Percentiles rank a stretch among this genome's conserved stretches.
Conservation (phyloP, 2,888 invertebrate species). For the Caenorhabditis afra region DNA sequence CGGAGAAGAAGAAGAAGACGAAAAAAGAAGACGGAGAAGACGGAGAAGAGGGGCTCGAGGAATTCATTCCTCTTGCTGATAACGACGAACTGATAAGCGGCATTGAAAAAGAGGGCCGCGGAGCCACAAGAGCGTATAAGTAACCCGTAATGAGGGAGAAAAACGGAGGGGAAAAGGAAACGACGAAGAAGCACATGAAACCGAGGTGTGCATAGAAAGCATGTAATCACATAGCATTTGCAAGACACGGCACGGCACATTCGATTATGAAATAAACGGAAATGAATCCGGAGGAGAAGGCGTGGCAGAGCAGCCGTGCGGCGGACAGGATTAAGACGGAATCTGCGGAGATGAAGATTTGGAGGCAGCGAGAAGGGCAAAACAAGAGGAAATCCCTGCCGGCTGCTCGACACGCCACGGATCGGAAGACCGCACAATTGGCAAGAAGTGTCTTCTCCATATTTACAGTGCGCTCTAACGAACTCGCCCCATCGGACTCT, state of each 20-base stretch:
- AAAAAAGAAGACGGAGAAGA: not conserved
- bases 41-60: not conserved
- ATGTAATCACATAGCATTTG: slow-evolving; percentile 8
- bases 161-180: not conserved
- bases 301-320: not conserved
- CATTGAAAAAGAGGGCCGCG: not conserved
- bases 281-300: slow-evolving; percentile 10
- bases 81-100: slow-evolving; percentile 28
- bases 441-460: too few relatives aligned
- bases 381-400: not conserved
- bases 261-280: slow-evolving; percentile 49
- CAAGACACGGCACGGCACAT: not conserved
- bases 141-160: slow-evolving; percentile 24
- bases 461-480: not conserved
- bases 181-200: not conserved
- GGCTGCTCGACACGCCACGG: too few relatives aligned
- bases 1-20: slow-evolving; percentile 8
- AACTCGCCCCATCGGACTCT: not conserved
- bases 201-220: not conserved
- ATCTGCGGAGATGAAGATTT: not conserved
- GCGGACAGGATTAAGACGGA: slow-evolving; percentile 8
- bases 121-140: slow-evolving; percentile 17
- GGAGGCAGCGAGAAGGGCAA: not conserved
- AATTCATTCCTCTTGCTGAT: not conserved
- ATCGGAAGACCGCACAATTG: too few relatives aligned